Evolutionary conservation across 1,140 invertebrate species (phyloP), one percentile per base, ranked within the genome.

Genomic region (Pseudomyrmex dendroicus): DNA sequence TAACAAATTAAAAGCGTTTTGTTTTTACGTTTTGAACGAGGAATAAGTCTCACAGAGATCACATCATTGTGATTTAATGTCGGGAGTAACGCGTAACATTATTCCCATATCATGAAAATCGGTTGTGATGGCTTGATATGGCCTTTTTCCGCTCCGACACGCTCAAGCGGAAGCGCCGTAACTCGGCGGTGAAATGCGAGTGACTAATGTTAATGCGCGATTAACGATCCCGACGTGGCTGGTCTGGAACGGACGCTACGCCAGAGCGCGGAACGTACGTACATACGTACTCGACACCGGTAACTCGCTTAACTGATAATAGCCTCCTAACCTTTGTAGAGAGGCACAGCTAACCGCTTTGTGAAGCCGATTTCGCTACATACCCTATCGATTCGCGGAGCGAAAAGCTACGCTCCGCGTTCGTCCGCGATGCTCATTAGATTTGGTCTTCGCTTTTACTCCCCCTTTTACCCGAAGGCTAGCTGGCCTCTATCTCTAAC

Each of bases 241-340:
- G 15, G 46, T 13, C 35, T n/a, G 52, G 10, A 54, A 50, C 44
- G 22, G n/a, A 80, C 20, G 20, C 44, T 44, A 20, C 54, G 12
- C 15, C 54, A 35, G 17, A 77, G 56, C 52, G 35, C n/a, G 20
- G 20, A 15, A 57, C n/a, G 66, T 48, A 13, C n/a, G 5, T 46
- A 48, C 66, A 17, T 59, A 56, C 44, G 44, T 44, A 66, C 61
- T 85, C 59, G 63, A 57, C 20, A 46, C 22, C 44, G 84, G 57
- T 83, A 85, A 83, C 72, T 74, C 63, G 73, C 64, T 85, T 85
- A 85, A 84, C 46, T 61, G 84, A 64, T 84, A 78, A 85, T 85
- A 84, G 84, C 82, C 67, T 84, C 35, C 35, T 59, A 25, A 46
- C 57, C 73, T 85, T 84, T 85, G 84, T 73, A 20, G 35, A 20